Evolutionary conservation across 2,113 vertebrate genomes (phyloP), one percentile per base, ranked within the genome.

Genomic region (Pygathrix nemaeus): DNA sequence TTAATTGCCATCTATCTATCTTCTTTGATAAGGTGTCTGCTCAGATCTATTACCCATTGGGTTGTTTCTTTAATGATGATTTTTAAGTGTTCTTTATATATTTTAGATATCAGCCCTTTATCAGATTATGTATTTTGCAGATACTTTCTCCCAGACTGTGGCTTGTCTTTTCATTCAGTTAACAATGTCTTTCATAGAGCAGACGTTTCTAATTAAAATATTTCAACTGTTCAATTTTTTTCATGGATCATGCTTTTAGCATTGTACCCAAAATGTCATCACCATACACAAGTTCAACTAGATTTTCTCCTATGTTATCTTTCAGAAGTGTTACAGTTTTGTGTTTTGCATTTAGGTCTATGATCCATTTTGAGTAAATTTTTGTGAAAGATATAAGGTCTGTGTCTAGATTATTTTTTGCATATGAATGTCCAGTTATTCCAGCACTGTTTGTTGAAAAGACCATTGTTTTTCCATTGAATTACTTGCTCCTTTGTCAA

Each of bases 41-140:
- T 61, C 57, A 61, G 68, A 78, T 55, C 30, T 43, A 14, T 27
- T 55, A 55, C 52, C 52, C 52, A 7, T 55, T 20, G 52, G 18
- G 52, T 55, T 55, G 48, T 50, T 55, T 55, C 20, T 55, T 20
- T 20, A 55, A 20, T 55, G 18, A 55, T 55, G 18, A 55, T 55
- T 55, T 55, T 55, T 55, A 30, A 64, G 61, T 64, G 40, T 75
- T 94, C 9, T 75, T 86, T 48, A 2, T 85, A 21, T 88, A 57
- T 45, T 94, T 94, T 85, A 23, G 45, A 88, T 85, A 48, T 23
- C 48, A 91, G 45, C 17, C 35, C 70, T 96, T 97, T 59, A 88
- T 91, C 64, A 91, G 45, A 72, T 73, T 73, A 85, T n/a, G 17
- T 68, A 30, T 75, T 96, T 93, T 91, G 17, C 21, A 93, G 45